Base-by-base conservation (phyloP, 2,888 invertebrate genomes). In the Merodon equestris region DNA sequence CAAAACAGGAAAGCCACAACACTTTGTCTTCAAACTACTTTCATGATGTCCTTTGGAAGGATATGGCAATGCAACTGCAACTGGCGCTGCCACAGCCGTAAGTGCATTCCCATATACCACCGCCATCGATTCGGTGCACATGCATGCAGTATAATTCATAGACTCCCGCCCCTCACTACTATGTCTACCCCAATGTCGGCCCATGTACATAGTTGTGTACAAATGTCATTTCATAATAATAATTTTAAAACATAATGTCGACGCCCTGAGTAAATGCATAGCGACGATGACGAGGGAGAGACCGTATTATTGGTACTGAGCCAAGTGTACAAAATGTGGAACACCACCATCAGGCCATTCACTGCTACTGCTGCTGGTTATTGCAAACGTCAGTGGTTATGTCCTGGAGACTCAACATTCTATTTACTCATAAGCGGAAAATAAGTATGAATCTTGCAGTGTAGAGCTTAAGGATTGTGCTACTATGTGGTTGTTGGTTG, bases 1-100 rank as follows among this genome's bases (percentile, higher is more conserved):
- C 81, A 81, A 75, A 81, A 68, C 75, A 81, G 56, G 47, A 71
- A 74, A 75, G 42, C 81, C 81, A 81, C 75, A 79, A 67, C 68
- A 79, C 64, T 74, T 64, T 74, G 74, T 74, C 64, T 79, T 64
- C 17, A 70, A 64, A 64, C 74, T 74, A 66, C 73, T 67, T 73
- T 63, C 77, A 73, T 79, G 63, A 79, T 73, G 79, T 79, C 74
- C 64, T 60, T 64, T 64, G 58, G 40, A 51, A 58, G 42, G 53
- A 77, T 67, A 54, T 56, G 67, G 68, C 58, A 64, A 44, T 64
- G 58, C 74, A 63, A 56, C 36, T 61, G 50, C 42, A 48, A 58
- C 58, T 58, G 48, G 38, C 47, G 64, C 36, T 58, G 70, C 53
- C 36, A 58, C 53, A 64, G 60, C 64, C 54, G 58, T 56, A 64